Conservation (phyloP, 2,113 vertebrate genomes). For the Microtus oregoni region DNA sequence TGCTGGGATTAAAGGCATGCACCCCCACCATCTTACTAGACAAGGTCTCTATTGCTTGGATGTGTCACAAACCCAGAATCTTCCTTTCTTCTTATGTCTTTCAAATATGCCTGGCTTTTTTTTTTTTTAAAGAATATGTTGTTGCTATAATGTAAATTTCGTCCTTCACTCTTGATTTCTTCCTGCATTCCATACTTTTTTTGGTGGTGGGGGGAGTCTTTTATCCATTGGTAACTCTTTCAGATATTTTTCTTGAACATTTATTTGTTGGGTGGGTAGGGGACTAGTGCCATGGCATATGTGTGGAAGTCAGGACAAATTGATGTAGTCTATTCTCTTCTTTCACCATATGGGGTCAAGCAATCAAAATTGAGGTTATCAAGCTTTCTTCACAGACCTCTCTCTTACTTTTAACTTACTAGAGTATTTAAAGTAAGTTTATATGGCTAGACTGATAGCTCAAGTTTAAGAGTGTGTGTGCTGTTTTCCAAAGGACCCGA, state of each 20-base stretch:
- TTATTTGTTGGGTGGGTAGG: not conserved
- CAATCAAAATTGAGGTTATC: not conserved
- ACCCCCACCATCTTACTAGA: not conserved
- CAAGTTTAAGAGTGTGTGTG: not conserved
- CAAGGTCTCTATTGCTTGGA: not conserved
- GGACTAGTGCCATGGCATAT: not conserved
- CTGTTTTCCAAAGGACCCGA: no score
- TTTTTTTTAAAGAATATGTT: not conserved
- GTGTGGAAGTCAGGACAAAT: not conserved
- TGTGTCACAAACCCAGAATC: not conserved
- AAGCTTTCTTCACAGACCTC: not conserved
- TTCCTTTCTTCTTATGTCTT: not conserved
- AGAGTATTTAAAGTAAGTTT: not conserved
- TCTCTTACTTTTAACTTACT: not conserved
- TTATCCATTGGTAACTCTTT: not conserved
- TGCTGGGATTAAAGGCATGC: no score
- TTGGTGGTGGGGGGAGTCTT: not conserved
- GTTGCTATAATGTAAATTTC: not conserved
- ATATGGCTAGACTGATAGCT: not conserved
- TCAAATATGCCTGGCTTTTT: not conserved
- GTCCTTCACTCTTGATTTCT: not conserved
- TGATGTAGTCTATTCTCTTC: no score
- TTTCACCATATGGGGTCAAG: not conserved
- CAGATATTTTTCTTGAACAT: not conserved
- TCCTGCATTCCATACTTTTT: not conserved